Evolutionary conservation across 2,888 invertebrate genomes (phyloP).

Genomic region (Acanthoscelides obtectus): DNA sequence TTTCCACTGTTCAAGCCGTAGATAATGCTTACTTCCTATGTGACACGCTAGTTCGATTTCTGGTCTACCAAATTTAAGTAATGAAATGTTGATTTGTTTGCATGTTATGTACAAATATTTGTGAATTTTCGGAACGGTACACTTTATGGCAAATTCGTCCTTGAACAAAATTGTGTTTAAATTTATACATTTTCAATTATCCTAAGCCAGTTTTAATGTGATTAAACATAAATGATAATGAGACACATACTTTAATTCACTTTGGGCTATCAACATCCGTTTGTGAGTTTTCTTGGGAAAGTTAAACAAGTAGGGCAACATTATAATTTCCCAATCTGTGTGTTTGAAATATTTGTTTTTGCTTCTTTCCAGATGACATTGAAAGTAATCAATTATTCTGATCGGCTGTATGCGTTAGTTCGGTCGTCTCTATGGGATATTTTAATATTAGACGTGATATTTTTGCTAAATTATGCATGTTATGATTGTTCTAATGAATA

Average conservation of each 20-base stretch:
- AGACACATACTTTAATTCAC: slow-evolving; percentile 3
- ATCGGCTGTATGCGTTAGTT: slow-evolving; percentile 13
- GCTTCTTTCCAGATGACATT: slow-evolving; percentile 36
- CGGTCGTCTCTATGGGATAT: not conserved
- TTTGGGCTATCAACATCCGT: slow-evolving; percentile 22
- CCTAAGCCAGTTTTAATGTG: slow-evolving; percentile 7
- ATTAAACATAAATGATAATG: not conserved
- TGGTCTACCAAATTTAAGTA: slow-evolving; percentile 25
- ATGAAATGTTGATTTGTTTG: slow-evolving; percentile 11
- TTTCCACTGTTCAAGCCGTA: slow-evolving; percentile 17
- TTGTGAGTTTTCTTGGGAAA: slow-evolving; percentile 34
- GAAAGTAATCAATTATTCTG: slow-evolving; percentile 36
- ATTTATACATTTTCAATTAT: slow-evolving; percentile 34
- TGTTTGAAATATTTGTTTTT: slow-evolving; percentile 29
- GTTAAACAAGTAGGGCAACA: slow-evolving; percentile 40
- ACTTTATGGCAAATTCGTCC: slow-evolving; percentile 33
- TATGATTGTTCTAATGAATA: not conserved
- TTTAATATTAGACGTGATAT: not conserved
- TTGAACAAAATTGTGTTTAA: slow-evolving; percentile 38
- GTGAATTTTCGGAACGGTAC: slow-evolving; percentile 21
- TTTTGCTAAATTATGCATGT: not conserved
- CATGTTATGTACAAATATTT: slow-evolving; percentile 21
- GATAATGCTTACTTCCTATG: slow-evolving; percentile 3
- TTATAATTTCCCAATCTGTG: slow-evolving; percentile 37
- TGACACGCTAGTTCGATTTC: slow-evolving; percentile 9